Base-by-base conservation (phyloP, 1,140 invertebrate genomes). In the Armadillidium nasatum region DNA sequence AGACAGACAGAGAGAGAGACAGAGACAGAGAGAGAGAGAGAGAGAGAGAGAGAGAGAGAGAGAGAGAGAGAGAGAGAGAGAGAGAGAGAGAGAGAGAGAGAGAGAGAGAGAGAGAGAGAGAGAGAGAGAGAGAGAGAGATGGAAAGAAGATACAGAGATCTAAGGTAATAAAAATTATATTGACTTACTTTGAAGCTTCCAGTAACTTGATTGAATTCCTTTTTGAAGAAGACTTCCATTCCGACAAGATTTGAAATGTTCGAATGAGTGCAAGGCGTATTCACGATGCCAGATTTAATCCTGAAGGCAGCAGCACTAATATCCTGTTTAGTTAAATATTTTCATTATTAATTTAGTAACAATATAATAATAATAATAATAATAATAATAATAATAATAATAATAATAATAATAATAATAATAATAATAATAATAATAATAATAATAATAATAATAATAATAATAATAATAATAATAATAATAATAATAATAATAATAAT, bases 161-260 rank as follows among this genome's bases (percentile, higher is more conserved):
- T 22, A 68, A 9, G 15, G 66, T 21, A 23, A 11, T 10, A 33
- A 33, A 33, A 7, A 7, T n/a, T 22, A n/a, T 66, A 7, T 0
- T 21, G 54, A 10, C 79, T 60, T 19, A 81, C 79, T 74, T 83
- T 82, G 79, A 83, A 94, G 92, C 93, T 95, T 84, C 95, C 95
- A 10, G 94, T 97, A 73, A 89, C 90, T 85, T 97, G 94, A 10
- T 96, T 86, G 84, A 94, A 96, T 83, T 97, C 95, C 83, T 96
- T 96, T 85, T 97, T 97, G 76, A 96, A 88, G 84, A 90, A 97
- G 66, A 97, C 88, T 44, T 96, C 90, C 89, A 96, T 93, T 33
- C 90, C 92, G 75, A 90, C 90, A 11, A 88, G 82, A 4, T 88
- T 85, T 0, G 93, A 95, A 82, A 96, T 88, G 80, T 92, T 91